phyloP scores from a whole-genome alignment of 2,797 vertebrate species.

The Clarias pachynema region DNA sequence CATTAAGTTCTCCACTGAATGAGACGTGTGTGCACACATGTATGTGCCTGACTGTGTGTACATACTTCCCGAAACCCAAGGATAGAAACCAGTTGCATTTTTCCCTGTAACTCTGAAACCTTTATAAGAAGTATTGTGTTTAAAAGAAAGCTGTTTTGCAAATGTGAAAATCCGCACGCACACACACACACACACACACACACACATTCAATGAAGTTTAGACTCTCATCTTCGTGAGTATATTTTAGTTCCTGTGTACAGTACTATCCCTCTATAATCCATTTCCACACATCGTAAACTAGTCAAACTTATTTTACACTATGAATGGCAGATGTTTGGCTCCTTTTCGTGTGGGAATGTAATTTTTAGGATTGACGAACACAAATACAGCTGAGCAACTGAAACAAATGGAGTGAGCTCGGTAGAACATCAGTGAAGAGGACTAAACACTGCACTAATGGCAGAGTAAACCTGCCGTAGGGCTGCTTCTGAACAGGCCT shows the following conservation, averaged over 20 bases:
- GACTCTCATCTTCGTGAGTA: not conserved
- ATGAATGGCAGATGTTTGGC: not conserved
- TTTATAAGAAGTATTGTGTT: not conserved
- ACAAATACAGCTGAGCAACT: not conserved
- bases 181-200: not conserved
- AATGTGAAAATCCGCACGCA: not conserved
- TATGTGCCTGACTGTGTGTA: not conserved
- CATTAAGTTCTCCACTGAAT: slow-evolving; percentile 13
- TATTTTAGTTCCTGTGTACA: not conserved
- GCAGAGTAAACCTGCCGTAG: slow-evolving; percentile 22
- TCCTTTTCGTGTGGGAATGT: slow-evolving; percentile 16
- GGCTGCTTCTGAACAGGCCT: slow-evolving; percentile 17
- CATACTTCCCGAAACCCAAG: not conserved
- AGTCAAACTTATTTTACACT: not conserved
- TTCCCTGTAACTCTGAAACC: not conserved
- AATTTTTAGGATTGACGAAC: slow-evolving; percentile 6
- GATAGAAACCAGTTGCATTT: slow-evolving; percentile 20
- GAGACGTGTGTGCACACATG: not conserved
- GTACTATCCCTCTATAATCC: not conserved
- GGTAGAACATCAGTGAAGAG: not conserved
- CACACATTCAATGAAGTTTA: not conserved
- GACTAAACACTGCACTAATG: slow-evolving; percentile 15
- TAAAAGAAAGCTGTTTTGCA: not conserved
- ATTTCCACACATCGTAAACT: not conserved
- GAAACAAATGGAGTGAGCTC: slow-evolving; percentile 13